Base-by-base conservation (phyloP, 2,888 invertebrate genomes). In the Drosophila infuscata region DNA sequence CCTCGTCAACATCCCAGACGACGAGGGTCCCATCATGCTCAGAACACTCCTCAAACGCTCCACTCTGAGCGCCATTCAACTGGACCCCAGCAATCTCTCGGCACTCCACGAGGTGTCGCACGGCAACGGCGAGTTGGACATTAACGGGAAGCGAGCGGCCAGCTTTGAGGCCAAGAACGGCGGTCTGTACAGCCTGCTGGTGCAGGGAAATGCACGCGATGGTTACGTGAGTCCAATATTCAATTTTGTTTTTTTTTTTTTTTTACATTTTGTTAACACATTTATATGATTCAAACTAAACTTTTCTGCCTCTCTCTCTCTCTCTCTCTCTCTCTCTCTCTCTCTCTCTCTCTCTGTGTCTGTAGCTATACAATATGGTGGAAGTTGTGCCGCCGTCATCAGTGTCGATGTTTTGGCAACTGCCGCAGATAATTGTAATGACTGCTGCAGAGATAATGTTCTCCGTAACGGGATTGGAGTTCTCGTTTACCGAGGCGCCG, bases 401-500 rank as follows among this genome's bases (percentile, higher is more conserved):
- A 1, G 92, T 98, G 3, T 96, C 97, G 86, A 97, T 99, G 90
- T 92, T 97, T 6, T 93, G 93, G 93, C 95, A 98, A 88, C 91
- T 99, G 29, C 99, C 99, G 0, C 99, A 99, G 92, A 99, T 98
- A 91, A 93, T 99, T 57, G 94, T 99, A 20, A 96, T 99, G 88
- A 98, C 99, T 0, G 95, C 96, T 88, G 99, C 96, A 0, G 99
- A 99, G 93, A 97, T 99, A 49, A 97, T 99, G 96, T 98, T 99
- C 93, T 98, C 98, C 0, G 96, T 99, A 33, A 99, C 99, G 0
- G 99, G 99, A 0, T 94, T 99, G 30, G 97, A 98, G 92, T 99
- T 99, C 93, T 97, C 99, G 0, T 99, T 98, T 93, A 97, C 98
- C 0, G 98, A 98, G 94, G 98, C 99, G 0, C 98, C 99, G 0